Base-by-base conservation (phyloP, 2,888 invertebrate genomes). In the Poecilus cupreus region DNA sequence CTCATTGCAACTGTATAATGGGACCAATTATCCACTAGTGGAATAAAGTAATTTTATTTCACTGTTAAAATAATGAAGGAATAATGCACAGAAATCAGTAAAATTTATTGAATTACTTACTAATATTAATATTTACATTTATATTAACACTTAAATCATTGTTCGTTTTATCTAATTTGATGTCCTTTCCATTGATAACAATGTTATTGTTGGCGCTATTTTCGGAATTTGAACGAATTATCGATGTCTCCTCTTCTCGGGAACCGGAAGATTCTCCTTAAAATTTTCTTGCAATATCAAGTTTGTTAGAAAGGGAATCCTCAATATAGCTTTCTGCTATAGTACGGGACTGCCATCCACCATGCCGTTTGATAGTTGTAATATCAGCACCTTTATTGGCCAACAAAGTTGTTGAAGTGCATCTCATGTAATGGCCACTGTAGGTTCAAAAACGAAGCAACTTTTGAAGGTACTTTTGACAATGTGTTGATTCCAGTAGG, bases 311-410 rank as follows among this genome's bases (percentile, higher is more conserved):
- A 43, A 83, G 54, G 4, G 82, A 83, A 11, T 84, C 82, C n/a
- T 84, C 82, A 18, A 83, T 82, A 70, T 84, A 83, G 1, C 83
- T 81, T 82, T 85, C 84, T 39, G 84, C 84, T n/a, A 84, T 80
- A 16, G 77, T 68, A 26, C 57, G 82, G 3, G 82, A 83, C 68
- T 78, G 82, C 83, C 84, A 83, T 18, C 83, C 83, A 74, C 82
- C 83, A 54, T 84, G 84, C 20, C 83, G 81, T 68, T 84, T 85
- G 20, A 85, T 64, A 1, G 82, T 83, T 10, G 82, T 83, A n/a
- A 84, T 82, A 24, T 83, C 82, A 22, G 83, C 85, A 78, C 84
- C 84, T 11, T 78, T 76, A 72, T 85, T 82, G 5, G 83, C 84
- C 20, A 54, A 54, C 54, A 54, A 3, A 16, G 11, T 54, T 20